Conservation (phyloP, 2,797 vertebrate species). For the Danio tinwini region DNA sequence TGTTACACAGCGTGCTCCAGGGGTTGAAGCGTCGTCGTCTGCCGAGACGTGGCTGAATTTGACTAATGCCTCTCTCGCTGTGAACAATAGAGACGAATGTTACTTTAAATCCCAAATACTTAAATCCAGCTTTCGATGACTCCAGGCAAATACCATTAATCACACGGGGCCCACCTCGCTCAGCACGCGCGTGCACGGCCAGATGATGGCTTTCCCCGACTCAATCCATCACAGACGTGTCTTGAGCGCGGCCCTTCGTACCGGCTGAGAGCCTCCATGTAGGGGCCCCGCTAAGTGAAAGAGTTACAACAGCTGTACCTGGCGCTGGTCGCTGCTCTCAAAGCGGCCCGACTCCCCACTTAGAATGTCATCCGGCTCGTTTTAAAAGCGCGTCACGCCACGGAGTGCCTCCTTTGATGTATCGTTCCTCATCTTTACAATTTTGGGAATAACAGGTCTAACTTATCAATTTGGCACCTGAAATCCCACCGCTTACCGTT, state of each 20-base stretch:
- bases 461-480: conserved; percentile 57
- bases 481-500: conserved; percentile 49
- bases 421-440: conserved; percentile 56
- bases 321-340: conserved; percentile 54
- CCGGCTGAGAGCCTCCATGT: conserved; percentile 61
- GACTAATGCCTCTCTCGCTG: conserved; percentile 68
- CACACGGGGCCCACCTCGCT: conserved; percentile 61
- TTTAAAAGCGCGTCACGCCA: conserved; percentile 53
- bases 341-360: conserved; percentile 51
- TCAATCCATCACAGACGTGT: conserved; percentile 63
- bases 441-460: conserved; percentile 59
- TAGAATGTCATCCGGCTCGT: conserved; percentile 53
- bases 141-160: conserved; percentile 69
- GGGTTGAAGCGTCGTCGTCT: conserved; percentile 53
- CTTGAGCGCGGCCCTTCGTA: conserved; percentile 50
- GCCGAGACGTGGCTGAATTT: conserved; percentile 62
- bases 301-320: conserved; percentile 65
- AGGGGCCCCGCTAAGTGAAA: conserved; percentile 65
- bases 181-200: conserved; percentile 58
- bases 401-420: conserved; percentile 53
- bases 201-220: conserved; percentile 64
- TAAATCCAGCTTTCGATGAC: conserved; percentile 66
- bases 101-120: conserved; percentile 69
- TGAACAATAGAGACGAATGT: conserved; percentile 71
- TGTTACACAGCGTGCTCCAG: conserved; percentile 59